A percentile compares a stretch with the other conserved stretches of the same genome.
Evolutionary conservation across 2,797 vertebrate species (phyloP).

Genomic region (Cryptoblepharus egeriae): DNA sequence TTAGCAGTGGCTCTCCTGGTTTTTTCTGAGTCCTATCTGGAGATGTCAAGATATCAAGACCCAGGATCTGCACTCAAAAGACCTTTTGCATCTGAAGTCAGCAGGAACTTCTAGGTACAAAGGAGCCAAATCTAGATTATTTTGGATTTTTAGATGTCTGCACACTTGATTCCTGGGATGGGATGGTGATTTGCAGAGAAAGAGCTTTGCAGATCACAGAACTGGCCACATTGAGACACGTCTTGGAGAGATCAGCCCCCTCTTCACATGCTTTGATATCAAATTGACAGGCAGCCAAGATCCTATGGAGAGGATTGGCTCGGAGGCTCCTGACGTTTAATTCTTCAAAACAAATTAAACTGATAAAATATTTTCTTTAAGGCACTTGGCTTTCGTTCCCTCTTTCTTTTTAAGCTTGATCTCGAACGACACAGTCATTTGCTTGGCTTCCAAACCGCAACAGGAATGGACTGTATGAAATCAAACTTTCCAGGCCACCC

Average conservation of each 20-base stretch:
- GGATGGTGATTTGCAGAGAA: too few relatives aligned
- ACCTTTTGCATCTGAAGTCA: rapidly evolving
- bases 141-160: neutral
- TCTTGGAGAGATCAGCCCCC: neutral
- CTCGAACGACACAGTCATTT: conserved; percentile 29
- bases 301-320: neutral
- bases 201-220: too few relatives aligned
- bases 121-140: neutral
- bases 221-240: neutral
- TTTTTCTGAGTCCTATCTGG: too few relatives aligned
- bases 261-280: neutral
- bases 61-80: neutral
- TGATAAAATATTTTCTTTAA: neutral
- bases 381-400: neutral
- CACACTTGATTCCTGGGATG: neutral
- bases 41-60: too few relatives aligned
- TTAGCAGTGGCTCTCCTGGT: too few relatives aligned
- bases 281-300: conserved; percentile 9
- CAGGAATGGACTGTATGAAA: conserved; percentile 48
- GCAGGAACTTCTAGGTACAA: neutral
- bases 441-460: conserved; percentile 47
- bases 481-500: conserved; percentile 62
- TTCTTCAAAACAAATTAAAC: neutral
- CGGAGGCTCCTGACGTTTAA: neutral
- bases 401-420: neutral